Percentiles rank a stretch among this genome's conserved stretches.
These are phyloP conservation scores for Aphidoletes aphidimyza DNA, from an alignment of 2,888 invertebrate genomes.

Conservation along the genomic window DNA sequence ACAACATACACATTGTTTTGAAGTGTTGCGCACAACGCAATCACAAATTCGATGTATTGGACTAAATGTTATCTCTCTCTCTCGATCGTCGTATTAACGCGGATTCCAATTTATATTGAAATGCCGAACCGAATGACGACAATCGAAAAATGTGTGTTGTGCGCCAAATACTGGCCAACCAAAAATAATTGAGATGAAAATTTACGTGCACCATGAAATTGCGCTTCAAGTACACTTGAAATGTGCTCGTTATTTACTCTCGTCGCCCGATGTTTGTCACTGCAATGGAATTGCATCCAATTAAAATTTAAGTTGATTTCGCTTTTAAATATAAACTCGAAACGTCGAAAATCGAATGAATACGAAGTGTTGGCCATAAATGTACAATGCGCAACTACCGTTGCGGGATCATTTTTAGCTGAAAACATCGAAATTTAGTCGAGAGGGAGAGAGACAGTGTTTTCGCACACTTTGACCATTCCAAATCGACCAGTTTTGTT, in stretches of 20 bases:
- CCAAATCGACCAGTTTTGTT: neutral
- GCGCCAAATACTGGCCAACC: too few species aligned
- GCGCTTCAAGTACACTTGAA: neutral
- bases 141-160: neutral
- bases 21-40: neutral
- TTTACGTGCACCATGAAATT: neutral
- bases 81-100: too few species aligned
- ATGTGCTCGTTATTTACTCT: neutral
- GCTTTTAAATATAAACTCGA: conserved; percentile 26
- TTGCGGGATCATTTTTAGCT: too few species aligned
- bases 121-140: neutral
- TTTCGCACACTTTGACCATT: neutral
- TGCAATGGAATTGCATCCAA: conserved; percentile 13
- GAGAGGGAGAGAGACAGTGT: neutral
- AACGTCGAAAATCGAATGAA: too few species aligned
- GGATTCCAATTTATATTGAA: too few species aligned
- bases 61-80: neutral
- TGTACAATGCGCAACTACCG: too few species aligned
- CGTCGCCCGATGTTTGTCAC: neutral
- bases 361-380: too few species aligned
- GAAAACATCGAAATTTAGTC: neutral
- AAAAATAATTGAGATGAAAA: conserved; percentile 33
- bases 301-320: neutral
- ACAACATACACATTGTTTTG: neutral
- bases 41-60: neutral